A percentile compares a stretch with the other conserved stretches of the same genome.
These are phyloP conservation scores for Ramphastos sulfuratus DNA, from an alignment of 2,113 vertebrate species.

Conservation along the genomic window DNA sequence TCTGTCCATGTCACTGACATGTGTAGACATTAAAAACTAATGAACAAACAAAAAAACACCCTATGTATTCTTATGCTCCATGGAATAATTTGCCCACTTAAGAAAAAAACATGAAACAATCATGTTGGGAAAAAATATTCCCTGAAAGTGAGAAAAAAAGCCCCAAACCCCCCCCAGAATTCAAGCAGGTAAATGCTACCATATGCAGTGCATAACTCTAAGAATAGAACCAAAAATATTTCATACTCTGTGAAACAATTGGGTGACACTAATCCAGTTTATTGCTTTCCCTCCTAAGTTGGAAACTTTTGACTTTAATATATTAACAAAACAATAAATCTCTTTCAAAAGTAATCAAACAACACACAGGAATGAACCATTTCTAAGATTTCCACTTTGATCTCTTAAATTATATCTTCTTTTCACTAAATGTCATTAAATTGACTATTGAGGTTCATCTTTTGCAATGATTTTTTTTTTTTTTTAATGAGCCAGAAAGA, in stretches of 20 bases:
- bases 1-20: too few relatives aligned
- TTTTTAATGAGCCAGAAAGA: background rate
- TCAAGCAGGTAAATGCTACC: background rate
- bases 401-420: background rate
- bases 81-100: background rate
- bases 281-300: background rate
- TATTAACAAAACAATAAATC: background rate
- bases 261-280: background rate
- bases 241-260: background rate
- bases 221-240: background rate
- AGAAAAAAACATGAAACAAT: background rate
- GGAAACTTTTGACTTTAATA: background rate
- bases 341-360: background rate
- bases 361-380: background rate
- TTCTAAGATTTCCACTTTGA: background rate
- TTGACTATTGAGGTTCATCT: background rate
- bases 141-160: background rate
- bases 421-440: background rate
- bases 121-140: background rate
- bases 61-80: background rate
- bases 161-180: too few relatives aligned
- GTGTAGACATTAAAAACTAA: background rate
- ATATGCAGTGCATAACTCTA: background rate
- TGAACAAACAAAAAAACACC: background rate
- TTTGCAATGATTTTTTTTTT: background rate